Evolutionary conservation across 2,888 invertebrate genomes (phyloP).

Genomic region (Ectemnius lituratus): DNA sequence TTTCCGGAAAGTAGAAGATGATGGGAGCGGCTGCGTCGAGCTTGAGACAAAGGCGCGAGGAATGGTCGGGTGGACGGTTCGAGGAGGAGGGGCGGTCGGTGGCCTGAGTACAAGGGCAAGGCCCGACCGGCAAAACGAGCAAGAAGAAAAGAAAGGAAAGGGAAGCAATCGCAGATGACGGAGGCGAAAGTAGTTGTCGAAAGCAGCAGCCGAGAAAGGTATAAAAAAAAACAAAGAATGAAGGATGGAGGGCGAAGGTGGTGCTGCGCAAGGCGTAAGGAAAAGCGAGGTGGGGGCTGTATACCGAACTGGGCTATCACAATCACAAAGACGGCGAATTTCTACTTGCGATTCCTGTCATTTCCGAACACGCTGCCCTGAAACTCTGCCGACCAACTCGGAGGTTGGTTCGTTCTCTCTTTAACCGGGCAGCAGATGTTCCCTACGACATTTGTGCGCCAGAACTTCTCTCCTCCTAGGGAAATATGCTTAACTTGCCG

Average conservation of each 20-base stretch:
- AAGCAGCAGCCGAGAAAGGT: neutral
- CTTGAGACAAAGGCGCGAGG: neutral
- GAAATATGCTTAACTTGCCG: constrained; percentile 68
- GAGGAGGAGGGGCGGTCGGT: neutral
- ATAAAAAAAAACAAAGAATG: neutral
- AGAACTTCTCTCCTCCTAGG: constrained; percentile 60
- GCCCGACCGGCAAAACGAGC: neutral
- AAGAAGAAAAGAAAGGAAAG: constrained; percentile 5
- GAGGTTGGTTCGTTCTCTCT: constrained; percentile 46
- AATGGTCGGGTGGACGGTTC: neutral
- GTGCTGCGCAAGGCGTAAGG: neutral
- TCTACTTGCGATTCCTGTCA: constrained; percentile 63
- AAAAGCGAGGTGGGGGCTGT: constrained; percentile 1
- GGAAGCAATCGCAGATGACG: neutral
- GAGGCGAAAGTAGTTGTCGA: constrained; percentile 16
- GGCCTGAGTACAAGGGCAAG: neutral
- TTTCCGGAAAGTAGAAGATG: too few species aligned
- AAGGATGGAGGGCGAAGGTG: constrained; percentile 6
- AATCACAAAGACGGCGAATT: constrained; percentile 47
- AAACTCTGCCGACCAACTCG: constrained; percentile 24
- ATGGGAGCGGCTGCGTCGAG: neutral
- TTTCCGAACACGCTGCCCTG: constrained; percentile 48
- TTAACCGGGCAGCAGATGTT: constrained; percentile 70
- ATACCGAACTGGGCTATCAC: constrained; percentile 30
- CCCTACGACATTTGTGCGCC: constrained; percentile 66